Evolutionary conservation across 2,797 vertebrate species (phyloP).

Genomic region (Aeoliscus strigatus): DNA sequence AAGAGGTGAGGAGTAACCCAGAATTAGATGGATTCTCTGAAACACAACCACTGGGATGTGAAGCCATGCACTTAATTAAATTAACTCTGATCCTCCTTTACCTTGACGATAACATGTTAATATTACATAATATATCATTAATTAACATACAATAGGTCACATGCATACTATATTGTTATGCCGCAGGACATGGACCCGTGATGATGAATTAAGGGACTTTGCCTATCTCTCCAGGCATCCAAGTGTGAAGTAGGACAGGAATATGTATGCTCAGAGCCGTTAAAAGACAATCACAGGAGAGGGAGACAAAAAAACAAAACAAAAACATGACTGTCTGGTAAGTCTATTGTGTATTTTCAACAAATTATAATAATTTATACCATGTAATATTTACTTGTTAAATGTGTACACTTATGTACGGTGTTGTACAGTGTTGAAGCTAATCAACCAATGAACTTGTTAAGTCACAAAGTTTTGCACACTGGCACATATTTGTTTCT

Average conservation of each 20-base stretch:
- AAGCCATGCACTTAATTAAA: conserved; percentile 67
- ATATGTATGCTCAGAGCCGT: conserved; percentile 17
- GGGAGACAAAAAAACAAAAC: not conserved
- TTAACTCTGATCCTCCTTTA: conserved; percentile 62
- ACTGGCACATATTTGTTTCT: conserved; percentile 15
- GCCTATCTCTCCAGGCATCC: conserved; percentile 45
- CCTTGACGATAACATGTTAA: conserved; percentile 62
- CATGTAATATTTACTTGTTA: no score
- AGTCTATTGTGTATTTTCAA: no score
- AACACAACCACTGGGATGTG: conserved; percentile 56
- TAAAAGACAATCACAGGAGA: conserved; percentile 18
- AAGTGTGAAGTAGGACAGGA: conserved; percentile 45
- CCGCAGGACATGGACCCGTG: conserved; percentile 39
- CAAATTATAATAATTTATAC: no score
- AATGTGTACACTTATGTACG: no score
- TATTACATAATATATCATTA: conserved; percentile 68
- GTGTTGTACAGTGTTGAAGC: no score
- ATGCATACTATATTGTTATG: conserved; percentile 56
- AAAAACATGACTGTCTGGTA: not conserved
- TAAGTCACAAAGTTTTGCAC: conserved; percentile 12
- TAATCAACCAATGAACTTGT: no score
- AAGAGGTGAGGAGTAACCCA: conserved; percentile 40
- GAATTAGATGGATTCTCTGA: conserved; percentile 53
- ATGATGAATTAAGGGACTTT: conserved; percentile 60
- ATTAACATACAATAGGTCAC: conserved; percentile 61